Base-by-base conservation (phyloP, 1,140 invertebrate species). In the Rhopalosiphum maidis region DNA sequence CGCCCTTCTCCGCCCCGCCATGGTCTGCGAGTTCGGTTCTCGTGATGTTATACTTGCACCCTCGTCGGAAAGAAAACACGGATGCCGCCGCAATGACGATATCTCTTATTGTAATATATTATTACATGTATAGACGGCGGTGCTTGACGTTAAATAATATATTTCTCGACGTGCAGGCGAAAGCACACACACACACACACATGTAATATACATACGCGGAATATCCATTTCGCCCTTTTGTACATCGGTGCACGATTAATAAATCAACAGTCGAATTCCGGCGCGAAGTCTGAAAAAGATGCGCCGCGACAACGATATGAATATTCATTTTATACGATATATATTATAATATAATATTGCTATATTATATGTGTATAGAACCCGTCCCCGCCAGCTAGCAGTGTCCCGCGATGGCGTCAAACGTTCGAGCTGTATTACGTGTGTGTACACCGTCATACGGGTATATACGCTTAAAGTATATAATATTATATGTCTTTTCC, bases 221-320 rank as follows among this genome's bases (percentile, higher is more conserved):
- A 87, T 46, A 87, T 87, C 86, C 90, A 77, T 91, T 83, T 91
- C n/a, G 90, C 68, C 91, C 77, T 55, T 93, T 92, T 41, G 37
- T 93, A 60, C 43, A 93, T 86, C 91, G 91, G 91, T n/a, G 82
- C 30, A 35, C 91, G 91, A 93, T 93, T 93, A 93, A 93, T 93
- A 93, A 93, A 93, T 93, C 91, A 93, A 93, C 91, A 93, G 91
- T 93, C 91, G 91, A 93, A 93, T 93, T 93, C 91, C 77, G 91
- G 54, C 41, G 46, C 68, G 43, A n/a, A 48, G 91, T 35, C 77
- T 93, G 91, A 43, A 93, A 93, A 93, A 93, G 91, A 93, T 93
- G 91, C 91, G 82, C 82, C 48, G 82, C 48, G 91, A 93, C 91
- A 93, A 85, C 91, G 91, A 86, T n/a, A 77, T 93, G 91, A 93